Percentiles rank a stretch among this genome's conserved stretches.
These are phyloP conservation scores for Camelus bactrianus DNA, from an alignment of 2,113 vertebrate genomes.

Conservation along the genomic window DNA sequence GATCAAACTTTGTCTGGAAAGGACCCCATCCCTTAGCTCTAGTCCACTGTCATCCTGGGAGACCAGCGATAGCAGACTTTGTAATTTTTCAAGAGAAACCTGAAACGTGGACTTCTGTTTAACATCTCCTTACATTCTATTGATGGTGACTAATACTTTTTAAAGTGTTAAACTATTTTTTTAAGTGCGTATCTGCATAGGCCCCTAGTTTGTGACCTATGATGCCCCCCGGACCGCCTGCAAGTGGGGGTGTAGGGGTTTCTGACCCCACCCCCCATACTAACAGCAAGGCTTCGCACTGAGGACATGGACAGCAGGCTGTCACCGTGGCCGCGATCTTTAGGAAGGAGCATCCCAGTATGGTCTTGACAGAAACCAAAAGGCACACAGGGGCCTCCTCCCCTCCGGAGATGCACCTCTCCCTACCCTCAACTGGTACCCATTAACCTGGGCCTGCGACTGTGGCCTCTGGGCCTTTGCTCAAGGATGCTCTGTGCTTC, in stretches of 20 bases:
- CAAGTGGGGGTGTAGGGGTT: background rate
- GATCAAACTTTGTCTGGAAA: background rate
- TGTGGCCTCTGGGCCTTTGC: background rate
- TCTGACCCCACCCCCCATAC: fast-evolving
- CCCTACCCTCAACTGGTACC: background rate
- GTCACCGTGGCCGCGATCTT: background rate
- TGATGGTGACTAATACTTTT: background rate
- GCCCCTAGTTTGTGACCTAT: background rate
- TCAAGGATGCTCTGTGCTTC: background rate
- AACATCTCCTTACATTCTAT: background rate
- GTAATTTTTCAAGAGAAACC: background rate
- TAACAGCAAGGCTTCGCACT: background rate
- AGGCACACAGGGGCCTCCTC: background rate
- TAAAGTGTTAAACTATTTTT: background rate
- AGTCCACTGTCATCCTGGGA: background rate
- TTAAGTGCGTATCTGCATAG: background rate
- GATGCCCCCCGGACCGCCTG: background rate
- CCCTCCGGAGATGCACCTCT: background rate
- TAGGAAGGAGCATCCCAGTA: background rate
- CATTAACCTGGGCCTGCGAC: background rate
- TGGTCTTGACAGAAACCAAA: background rate
- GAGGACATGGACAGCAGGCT: background rate
- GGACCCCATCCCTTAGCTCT: background rate
- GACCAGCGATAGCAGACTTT: background rate
- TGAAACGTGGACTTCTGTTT: background rate